Conservation (phyloP, 2,797 vertebrate genomes). For the Paramormyrops hopkinsi region DNA sequence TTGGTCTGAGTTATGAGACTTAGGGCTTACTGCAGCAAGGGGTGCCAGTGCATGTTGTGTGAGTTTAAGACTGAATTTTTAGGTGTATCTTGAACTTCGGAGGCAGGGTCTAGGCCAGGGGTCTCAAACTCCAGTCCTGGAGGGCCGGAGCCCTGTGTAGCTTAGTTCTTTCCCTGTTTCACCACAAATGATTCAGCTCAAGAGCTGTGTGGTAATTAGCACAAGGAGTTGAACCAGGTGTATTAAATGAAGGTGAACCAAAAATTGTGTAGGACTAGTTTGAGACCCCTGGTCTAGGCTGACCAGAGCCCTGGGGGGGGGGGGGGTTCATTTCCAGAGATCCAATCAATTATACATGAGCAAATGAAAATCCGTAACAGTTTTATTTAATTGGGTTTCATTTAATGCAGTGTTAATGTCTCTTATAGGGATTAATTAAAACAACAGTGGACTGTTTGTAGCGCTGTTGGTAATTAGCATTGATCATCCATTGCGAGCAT, state of each 20-base stretch:
- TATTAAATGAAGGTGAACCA: too few species aligned
- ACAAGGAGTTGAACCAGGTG: too few species aligned
- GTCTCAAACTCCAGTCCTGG: too few species aligned
- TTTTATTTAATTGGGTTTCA: neutral
- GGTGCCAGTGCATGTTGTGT: neutral
- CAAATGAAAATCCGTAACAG: neutral
- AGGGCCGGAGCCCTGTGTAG: too few species aligned
- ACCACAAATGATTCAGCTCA: too few species aligned
- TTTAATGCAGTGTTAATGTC: neutral
- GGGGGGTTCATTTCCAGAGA: neutral
- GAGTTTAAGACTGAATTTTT: neutral
- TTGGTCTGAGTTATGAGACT: neutral
- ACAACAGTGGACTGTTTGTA: slow-evolving; percentile 1
- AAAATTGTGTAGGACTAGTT: too few species aligned
- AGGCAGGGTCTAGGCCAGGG: neutral
- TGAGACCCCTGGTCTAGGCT: too few species aligned
- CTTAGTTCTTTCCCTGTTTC: too few species aligned
- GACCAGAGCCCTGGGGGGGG: neutral
- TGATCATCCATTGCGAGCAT: neutral
- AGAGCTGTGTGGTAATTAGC: too few species aligned
- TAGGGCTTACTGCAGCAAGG: neutral
- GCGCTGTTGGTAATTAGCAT: neutral
- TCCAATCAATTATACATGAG: neutral
- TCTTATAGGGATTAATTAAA: slow-evolving; percentile 19
- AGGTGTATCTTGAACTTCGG: neutral